Conservation (phyloP, 2,113 vertebrate species). For the Perca schrenkii region DNA sequence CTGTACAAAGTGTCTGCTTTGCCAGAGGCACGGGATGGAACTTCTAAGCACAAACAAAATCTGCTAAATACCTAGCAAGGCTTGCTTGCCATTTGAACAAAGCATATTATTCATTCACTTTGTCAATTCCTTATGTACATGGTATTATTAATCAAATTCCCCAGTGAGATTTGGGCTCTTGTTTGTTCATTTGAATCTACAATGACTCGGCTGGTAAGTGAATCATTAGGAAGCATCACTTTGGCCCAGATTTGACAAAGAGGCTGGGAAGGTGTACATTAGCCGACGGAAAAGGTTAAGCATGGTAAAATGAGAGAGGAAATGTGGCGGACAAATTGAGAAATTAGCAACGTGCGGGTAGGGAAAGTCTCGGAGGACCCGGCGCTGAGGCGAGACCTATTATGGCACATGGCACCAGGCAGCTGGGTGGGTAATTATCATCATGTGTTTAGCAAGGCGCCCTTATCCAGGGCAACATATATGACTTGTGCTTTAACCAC, state of each 20-base stretch:
- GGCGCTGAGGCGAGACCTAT: conserved; percentile 79
- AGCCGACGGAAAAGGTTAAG: conserved; percentile 79
- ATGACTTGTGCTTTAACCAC: conserved; percentile 73
- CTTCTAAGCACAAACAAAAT: conserved; percentile 77
- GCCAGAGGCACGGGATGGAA: conserved; percentile 76
- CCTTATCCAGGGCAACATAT: conserved; percentile 77
- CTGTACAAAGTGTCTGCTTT: conserved; percentile 67
- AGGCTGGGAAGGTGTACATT: conserved; percentile 71
- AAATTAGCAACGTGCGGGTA: conserved; percentile 81
- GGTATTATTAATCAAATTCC: conserved; percentile 70
- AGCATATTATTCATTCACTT: conserved; percentile 74
- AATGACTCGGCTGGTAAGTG: conserved; percentile 52
- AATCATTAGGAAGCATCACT: conserved; percentile 77
- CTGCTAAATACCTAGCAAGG: conserved; percentile 68
- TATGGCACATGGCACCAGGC: conserved; percentile 81
- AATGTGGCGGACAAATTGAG: conserved; percentile 84
- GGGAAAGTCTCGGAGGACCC: conserved; percentile 80
- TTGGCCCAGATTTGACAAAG: conserved; percentile 81
- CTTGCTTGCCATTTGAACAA: conserved; percentile 60
- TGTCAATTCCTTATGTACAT: conserved; percentile 70
- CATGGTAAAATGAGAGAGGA: conserved; percentile 68
- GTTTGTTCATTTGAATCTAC: conserved; percentile 73
- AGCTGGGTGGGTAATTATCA: conserved; percentile 85
- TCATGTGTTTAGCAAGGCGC: conserved; percentile 80
- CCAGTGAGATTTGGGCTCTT: conserved; percentile 57